These are phyloP conservation scores for Rhodophaea formosa DNA, from an alignment of 2,888 invertebrate genomes.

Conservation along the genomic window DNA sequence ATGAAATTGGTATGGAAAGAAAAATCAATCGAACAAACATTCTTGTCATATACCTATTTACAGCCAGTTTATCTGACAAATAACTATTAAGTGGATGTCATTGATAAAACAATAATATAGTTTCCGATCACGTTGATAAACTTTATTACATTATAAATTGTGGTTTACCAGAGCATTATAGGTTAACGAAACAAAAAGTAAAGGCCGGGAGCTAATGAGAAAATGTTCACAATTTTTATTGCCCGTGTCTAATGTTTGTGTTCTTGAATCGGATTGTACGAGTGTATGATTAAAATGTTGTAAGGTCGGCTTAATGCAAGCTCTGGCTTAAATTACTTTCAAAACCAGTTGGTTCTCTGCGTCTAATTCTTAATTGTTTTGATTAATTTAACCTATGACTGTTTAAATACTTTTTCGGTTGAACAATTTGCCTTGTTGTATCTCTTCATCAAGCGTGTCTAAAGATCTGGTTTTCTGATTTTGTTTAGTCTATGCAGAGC, in stretches of 20 bases:
- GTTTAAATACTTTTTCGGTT: not conserved
- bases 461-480: too few relatives aligned
- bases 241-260: constrained; percentile 51
- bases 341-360: constrained; percentile 7
- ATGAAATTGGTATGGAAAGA: too few relatives aligned
- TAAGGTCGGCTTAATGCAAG: constrained; percentile 31
- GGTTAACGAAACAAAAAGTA: constrained; percentile 37
- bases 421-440: too few relatives aligned
- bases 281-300: constrained; percentile 31
- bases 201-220: constrained; percentile 40
- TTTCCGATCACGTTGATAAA: constrained; percentile 12
- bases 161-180: constrained; percentile 21
- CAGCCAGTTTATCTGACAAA: not conserved
- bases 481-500: too few relatives aligned
- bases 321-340: constrained; percentile 26
- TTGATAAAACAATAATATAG: not conserved
- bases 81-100: not conserved
- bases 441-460: too few relatives aligned
- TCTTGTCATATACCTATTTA: too few relatives aligned
- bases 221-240: constrained; percentile 48
- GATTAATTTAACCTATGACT: not conserved
- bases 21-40: too few relatives aligned
- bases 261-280: constrained; percentile 41
- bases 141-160: constrained; percentile 11
- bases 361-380: constrained; percentile 1